Evolutionary conservation across 2,113 vertebrate species (phyloP).

Genomic region (Atractosteus spatula): DNA sequence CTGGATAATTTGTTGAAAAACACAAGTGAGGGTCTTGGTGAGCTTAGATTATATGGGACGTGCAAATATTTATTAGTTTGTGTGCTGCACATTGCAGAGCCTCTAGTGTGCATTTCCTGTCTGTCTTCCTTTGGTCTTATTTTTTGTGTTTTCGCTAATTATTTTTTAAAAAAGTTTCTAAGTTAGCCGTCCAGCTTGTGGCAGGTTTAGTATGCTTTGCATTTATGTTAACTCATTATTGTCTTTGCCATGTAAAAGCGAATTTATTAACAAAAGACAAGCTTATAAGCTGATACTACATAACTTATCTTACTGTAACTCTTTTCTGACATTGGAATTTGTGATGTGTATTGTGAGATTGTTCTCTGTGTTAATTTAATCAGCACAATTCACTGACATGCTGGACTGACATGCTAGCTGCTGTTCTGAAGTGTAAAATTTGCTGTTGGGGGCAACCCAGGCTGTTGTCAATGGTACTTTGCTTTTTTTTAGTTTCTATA

Average conservation of each 20-base stretch:
- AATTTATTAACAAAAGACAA: constrained; percentile 80
- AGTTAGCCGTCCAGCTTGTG: constrained; percentile 71
- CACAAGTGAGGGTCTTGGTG: constrained; percentile 72
- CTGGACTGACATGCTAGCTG: constrained; percentile 99
- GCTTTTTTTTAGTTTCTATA: constrained; percentile 79
- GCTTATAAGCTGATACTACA: constrained; percentile 86
- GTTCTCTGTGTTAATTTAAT: constrained; percentile 99
- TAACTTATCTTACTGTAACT: constrained; percentile 94
- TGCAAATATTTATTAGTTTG: constrained; percentile 91
- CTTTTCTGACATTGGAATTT: constrained; percentile 83
- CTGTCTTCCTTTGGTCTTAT: constrained; percentile 75
- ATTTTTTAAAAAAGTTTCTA: constrained; percentile 13
- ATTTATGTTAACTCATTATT: constrained; percentile 76
- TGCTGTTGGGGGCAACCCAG: constrained; percentile 78
- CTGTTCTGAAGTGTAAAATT: constrained; percentile 81
- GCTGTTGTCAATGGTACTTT: constrained; percentile 85
- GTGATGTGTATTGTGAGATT: constrained; percentile 98
- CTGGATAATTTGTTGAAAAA: constrained; percentile 62
- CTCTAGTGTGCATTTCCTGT: constrained; percentile 70
- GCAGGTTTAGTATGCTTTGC: constrained; percentile 72
- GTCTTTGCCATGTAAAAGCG: constrained; percentile 81
- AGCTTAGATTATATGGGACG: constrained; percentile 80
- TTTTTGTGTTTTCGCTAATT: constrained; percentile 64
- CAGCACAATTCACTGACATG: constrained; percentile 99
- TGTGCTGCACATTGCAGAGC: constrained; percentile 75